phyloP scores from a whole-genome alignment of 2,888 invertebrate species.

The Chaitophorus viminalis region DNA sequence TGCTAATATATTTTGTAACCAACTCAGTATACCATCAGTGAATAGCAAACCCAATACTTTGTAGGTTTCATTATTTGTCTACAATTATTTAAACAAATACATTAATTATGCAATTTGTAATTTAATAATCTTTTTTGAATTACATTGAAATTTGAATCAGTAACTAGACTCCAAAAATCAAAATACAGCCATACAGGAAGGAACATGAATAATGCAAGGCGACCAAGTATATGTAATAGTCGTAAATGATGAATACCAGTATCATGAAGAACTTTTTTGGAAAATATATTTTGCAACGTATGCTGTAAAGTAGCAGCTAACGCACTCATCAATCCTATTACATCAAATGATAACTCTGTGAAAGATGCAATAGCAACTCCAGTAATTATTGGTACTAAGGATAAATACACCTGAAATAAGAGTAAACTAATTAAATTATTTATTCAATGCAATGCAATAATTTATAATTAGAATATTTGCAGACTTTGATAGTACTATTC shows the following conservation, averaged over 20 bases:
- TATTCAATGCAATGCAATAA: too few relatives aligned
- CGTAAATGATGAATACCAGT: conserved; percentile 90
- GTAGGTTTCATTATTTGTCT: conserved; percentile 71
- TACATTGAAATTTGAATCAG: conserved; percentile 73
- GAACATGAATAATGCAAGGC: conserved; percentile 82
- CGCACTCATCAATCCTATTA: conserved; percentile 85
- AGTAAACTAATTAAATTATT: neutral
- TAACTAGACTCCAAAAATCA: conserved; percentile 75
- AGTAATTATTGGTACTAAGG: conserved; percentile 87
- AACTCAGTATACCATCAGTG: conserved; percentile 87
- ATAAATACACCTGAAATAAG: conserved; percentile 76
- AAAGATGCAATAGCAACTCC: conserved; percentile 92
- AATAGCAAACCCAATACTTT: conserved; percentile 74
- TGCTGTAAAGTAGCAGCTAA: conserved; percentile 90
- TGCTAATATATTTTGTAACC: conserved; percentile 94
- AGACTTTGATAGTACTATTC: too few relatives aligned
- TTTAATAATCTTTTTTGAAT: conserved; percentile 66
- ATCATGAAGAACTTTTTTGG: conserved; percentile 91
- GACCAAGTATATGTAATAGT: conserved; percentile 81
- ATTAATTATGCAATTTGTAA: neutral
- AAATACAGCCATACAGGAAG: conserved; percentile 83
- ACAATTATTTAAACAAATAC: conserved; percentile 64
- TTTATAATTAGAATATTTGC: too few relatives aligned
- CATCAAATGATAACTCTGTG: conserved; percentile 92
- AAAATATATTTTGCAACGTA: conserved; percentile 92